Evolutionary conservation across 2,113 vertebrate species (phyloP), one percentile per base, ranked within the genome.

Genomic region (Cricetomys ansorgei): DNA sequence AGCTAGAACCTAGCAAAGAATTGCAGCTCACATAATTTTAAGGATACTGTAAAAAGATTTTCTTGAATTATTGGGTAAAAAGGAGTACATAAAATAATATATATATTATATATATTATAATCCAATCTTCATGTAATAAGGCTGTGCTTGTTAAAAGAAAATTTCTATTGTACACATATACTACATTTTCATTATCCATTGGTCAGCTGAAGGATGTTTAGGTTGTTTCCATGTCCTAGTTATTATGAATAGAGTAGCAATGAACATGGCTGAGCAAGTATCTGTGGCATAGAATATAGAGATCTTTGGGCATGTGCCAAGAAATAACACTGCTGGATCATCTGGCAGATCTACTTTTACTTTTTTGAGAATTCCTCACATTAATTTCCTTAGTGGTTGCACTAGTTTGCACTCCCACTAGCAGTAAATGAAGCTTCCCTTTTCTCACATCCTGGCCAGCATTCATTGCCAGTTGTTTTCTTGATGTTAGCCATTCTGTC

Each of bases 131-230:
- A 87, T 48, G 79, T 8, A 80, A 86, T 4, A 57, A 73, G n/a
- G 87, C 45, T 87, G 65, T 29, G n/a, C n/a, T 2, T 89, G 37
- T 85, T 93, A 43, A 62, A 84, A 95, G 80, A 87, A 50, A 37
- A 12, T 31, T 59, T 75, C n/a, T 45, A 75, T 23, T 75, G 25
- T 75, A 7, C 11, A 73, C 40, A 43, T 27, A 23, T 43, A 45
- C 45, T 25, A 45, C 40, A 27, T 73, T 73, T 23, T 27, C 2
- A 45, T 43, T 45, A 27, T 45, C 40, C 0, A 8, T 75, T 45
- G 45, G 6, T 75, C 10, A 27, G 25, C 29, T 75, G 72, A 75
- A 75, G 25, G 25, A 75, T 5, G 15, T 45, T 75, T 25, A 25
- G 23, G 27, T 45, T 75, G n/a, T 75, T 43, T 45, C 40, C 27